Evolutionary conservation across 2,888 invertebrate species (phyloP).

Genomic region (Monoplex corrugatus): DNA sequence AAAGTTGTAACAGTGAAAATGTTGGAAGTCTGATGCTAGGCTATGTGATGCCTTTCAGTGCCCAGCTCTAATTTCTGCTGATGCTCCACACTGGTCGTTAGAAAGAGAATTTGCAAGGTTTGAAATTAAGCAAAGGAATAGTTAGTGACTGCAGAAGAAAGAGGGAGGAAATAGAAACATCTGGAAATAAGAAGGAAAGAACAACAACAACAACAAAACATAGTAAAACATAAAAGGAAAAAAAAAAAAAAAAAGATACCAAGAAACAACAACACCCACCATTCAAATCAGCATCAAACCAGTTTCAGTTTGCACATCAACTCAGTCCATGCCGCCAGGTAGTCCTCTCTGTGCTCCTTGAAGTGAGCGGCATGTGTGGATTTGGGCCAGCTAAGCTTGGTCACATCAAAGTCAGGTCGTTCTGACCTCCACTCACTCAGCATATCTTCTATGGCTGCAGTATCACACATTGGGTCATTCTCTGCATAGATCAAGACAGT

Average conservation of each 20-base stretch:
- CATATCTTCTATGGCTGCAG: slow-evolving; percentile 57
- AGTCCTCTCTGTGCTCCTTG: slow-evolving; percentile 60
- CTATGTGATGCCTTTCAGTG: too few relatives aligned
- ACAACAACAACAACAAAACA: too few relatives aligned
- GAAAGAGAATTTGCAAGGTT: too few relatives aligned
- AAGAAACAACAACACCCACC: not conserved
- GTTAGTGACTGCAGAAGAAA: too few relatives aligned
- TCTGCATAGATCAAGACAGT: slow-evolving; percentile 61
- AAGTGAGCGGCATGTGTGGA: slow-evolving; percentile 65
- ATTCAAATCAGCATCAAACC: not conserved
- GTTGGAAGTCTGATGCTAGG: too few relatives aligned
- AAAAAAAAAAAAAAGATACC: not conserved
- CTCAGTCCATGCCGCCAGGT: slow-evolving; percentile 53
- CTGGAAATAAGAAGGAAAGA: too few relatives aligned
- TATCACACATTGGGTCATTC: slow-evolving; percentile 66
- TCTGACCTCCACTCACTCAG: slow-evolving; percentile 56
- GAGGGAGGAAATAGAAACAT: too few relatives aligned
- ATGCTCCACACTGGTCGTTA: too few relatives aligned
- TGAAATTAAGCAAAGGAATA: too few relatives aligned
- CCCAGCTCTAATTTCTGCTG: too few relatives aligned
- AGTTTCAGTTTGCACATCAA: slow-evolving; percentile 52
- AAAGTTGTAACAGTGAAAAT: too few relatives aligned
- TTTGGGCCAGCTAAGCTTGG: slow-evolving; percentile 57
- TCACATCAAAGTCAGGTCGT: slow-evolving; percentile 54
- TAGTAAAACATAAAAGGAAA: not conserved